Evolutionary conservation across 2,113 vertebrate genomes (phyloP), one percentile per base, ranked within the genome.

Genomic region (Phylloscopus trochilus): DNA sequence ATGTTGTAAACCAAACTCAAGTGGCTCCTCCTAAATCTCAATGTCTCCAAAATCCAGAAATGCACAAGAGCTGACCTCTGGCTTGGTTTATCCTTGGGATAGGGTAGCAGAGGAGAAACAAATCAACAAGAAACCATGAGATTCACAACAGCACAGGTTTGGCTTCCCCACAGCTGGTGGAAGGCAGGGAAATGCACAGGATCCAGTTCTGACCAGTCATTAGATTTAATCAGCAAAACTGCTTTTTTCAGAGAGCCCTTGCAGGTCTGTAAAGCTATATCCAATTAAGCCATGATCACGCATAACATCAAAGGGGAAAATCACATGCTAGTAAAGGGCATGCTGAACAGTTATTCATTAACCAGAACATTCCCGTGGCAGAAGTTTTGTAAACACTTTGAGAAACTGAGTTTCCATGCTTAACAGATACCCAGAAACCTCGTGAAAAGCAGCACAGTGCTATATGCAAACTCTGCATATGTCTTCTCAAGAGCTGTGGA

Each of bases 271-370:
- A 92, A 96, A 92, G 66, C 66, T 87, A 76, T 76, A 91, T 82
- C 86, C 82, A 93, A 89, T 97, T 93, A 94, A 90, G 63, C 82
- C 66, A 90, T 89, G 82, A 93, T 76, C 95, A 96, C 7, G 20
- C 86, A 79, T 80, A 92, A 95, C 87, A 95, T 95, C 87, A 94
- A 96, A 96, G 87, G 86, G 51, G 76, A 90, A 91, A 96, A 86
- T 94, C 95, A 97, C 92, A 96, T 96, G 95, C 53, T 83, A 67
- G 90, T 28, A 58, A 94, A 94, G 79, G 80, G 92, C 90, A 96
- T 20, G 55, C 46, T 14, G 49, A 95, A 62, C 2, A 3, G 85
- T 95, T 96, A 94, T 7, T 91, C 87, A 97, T 97, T 97, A 97
- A 96, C 95, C 60, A 78, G 69, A 96, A 89, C 85, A 82, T 94